Conservation (phyloP, 2,797 vertebrate species). For the Chaenodraco wilsoni region DNA sequence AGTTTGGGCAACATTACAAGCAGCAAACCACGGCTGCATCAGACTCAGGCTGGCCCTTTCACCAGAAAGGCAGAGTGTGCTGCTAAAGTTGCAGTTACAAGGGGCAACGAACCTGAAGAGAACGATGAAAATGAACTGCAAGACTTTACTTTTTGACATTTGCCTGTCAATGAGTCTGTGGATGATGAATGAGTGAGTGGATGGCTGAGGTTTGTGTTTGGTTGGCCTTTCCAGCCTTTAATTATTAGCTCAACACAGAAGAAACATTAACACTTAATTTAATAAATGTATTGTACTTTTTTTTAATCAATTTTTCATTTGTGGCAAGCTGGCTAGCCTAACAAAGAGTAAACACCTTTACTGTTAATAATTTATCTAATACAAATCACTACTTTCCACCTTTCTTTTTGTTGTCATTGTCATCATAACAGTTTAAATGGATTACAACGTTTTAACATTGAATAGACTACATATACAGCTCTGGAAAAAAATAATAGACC, state of each 20-base stretch:
- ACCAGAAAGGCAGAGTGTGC: slow-evolving; percentile 81
- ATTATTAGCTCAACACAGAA: slow-evolving; percentile 40
- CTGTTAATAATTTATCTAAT: slow-evolving; percentile 34
- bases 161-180: neutral
- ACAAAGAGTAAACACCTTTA: no score
- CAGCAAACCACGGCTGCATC: slow-evolving; percentile 43
- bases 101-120: slow-evolving; percentile 86
- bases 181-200: slow-evolving; percentile 28
- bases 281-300: slow-evolving; percentile 11
- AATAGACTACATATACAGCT: neutral
- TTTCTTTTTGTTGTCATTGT: neutral
- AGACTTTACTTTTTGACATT: slow-evolving; percentile 2
- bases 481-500: no score
- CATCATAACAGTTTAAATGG: neutral
- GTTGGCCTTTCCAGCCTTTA: slow-evolving; percentile 11
- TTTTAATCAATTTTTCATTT: slow-evolving; percentile 16
- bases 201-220: slow-evolving; percentile 30
- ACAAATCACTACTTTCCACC: slow-evolving; percentile 13
- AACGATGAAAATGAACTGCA: slow-evolving; percentile 85
- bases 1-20: slow-evolving; percentile 25
- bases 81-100: slow-evolving; percentile 64
- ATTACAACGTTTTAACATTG: neutral
- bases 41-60: slow-evolving; percentile 58
- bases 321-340: slow-evolving; percentile 62
- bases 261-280: slow-evolving; percentile 49